Evolutionary conservation across 2,888 invertebrate genomes (phyloP), one percentile per base, ranked within the genome.

Genomic region (Sussaba pulchella): DNA sequence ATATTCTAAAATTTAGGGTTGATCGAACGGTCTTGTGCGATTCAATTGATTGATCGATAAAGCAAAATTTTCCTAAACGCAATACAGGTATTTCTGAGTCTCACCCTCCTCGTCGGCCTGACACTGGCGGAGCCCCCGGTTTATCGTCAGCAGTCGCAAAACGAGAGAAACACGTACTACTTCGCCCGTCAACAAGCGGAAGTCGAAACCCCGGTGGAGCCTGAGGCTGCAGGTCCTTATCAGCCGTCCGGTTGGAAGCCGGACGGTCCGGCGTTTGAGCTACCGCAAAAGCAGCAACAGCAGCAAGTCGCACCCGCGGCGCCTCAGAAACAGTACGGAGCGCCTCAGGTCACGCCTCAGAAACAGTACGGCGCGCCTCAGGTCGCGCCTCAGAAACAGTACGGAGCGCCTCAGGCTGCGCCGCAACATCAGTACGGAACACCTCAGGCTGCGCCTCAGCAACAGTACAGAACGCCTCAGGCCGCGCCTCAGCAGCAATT

Each of bases 171-270:
- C 69, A 85, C 84, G 17, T 92, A 89, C 67, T 92, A 87, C 76
- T 88, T 92, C n/a, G 91, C 91, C 1, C 90, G 88, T 17, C 90
- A 91, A 24, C 88, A 91, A 43, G 89, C 89, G 50, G 88, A 88
- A 47, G 50, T 82, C 0, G 66, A 84, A 36, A 59, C 84, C 1
- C 54, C 76, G 43, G 17, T 76, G 17, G 72, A 78, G 21, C 54
- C 78, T 26, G 82, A 78, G 50, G 87, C 82, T 8, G 85, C 87
- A 0, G 91, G 91, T 5, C 92, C 93, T 2, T 94, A 93, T 79
- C 78, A 87, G 21, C 86, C 93, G 2, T 91, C 93, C 12, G 93
- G 93, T 36, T 93, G 93, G 92, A 91, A 87, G 78, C 93, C 94
- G 24, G 86, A 90, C 10, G 93, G 93, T 12, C 92, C 92, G 57